phyloP scores from a whole-genome alignment of 2,797 vertebrate species.

The Cossypha polioptera region DNA sequence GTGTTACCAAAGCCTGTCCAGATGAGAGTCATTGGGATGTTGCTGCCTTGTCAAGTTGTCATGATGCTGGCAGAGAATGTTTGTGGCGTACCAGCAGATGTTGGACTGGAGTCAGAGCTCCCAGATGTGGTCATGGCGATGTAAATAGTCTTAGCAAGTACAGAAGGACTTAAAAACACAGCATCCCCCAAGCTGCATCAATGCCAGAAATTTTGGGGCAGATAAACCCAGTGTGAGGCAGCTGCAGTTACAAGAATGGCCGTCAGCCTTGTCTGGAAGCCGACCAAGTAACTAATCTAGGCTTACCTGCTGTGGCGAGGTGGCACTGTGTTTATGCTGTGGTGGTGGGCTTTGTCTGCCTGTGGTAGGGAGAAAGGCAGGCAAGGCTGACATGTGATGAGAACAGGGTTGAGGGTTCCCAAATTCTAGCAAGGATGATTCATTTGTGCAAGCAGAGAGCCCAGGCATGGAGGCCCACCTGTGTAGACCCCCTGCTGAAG shows the following conservation, averaged over 20 bases:
- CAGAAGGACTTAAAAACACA: not conserved
- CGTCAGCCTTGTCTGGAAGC: not conserved
- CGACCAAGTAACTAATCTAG: not conserved
- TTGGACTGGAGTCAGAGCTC: not conserved
- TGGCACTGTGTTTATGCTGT: rapidly evolving
- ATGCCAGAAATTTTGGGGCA: not conserved
- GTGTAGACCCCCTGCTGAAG: not conserved
- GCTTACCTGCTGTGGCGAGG: not conserved
- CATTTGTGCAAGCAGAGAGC: not conserved
- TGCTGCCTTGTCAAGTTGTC: constrained; percentile 8
- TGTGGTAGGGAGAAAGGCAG: not conserved
- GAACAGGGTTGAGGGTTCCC: not conserved
- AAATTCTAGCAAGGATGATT: not conserved
- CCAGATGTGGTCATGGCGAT: not conserved
- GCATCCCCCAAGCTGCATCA: not conserved
- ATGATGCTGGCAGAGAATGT: not conserved
- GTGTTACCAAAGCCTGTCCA: not conserved
- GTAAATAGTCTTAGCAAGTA: not conserved
- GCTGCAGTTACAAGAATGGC: not conserved
- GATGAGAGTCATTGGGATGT: not conserved
- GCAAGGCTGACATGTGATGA: not conserved
- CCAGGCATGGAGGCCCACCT: not conserved
- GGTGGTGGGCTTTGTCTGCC: not conserved
- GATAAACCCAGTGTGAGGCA: not conserved
- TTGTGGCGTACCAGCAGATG: not conserved